Base-by-base conservation (phyloP, 1,140 invertebrate species). In the Zaprionus africanus region DNA sequence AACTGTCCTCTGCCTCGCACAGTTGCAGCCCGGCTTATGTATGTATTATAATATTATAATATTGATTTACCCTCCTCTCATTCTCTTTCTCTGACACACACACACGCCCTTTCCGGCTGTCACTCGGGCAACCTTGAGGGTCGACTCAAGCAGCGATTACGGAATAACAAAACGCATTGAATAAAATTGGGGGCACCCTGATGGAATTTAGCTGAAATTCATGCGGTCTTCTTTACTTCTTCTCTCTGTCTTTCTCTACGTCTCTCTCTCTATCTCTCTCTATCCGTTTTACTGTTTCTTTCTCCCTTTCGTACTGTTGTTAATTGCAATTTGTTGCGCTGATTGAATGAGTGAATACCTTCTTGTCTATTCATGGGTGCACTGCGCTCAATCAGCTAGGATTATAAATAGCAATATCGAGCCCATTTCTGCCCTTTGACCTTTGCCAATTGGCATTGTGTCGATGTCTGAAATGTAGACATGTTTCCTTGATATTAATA, bases 11-110 rank as follows among this genome's bases (percentile, higher is more conserved):
- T 17, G n/a, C 41, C 41, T 9, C 3, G 58, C 58, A 49, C 65
- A 49, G 7, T 66, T 31, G 24, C 53, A 26, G 28, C 36, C 70
- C 34, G 31, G 31, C 46, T 57, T 28, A 54, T 53, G 34, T 28
- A 38, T 36, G 34, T 57, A 49, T 65, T 65, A 70, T 63, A 56
- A 62, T 64, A 65, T 58, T 58, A 71, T 72, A 58, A 72, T 65
- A 72, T 65, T 72, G 69, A 58, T 70, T 70, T 22, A 46, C 24
- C 13, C 15, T n/a, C 46, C 5, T 24, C 63, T 13, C 31, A 4
- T 26, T n/a, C 26, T 34, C 41, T 41, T 22, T 34, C 17, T 19
- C n/a, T 46, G 5, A n/a, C 6, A 6, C n/a, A 17, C 41, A 17
- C 41, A n/a, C 15, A n/a, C 13, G 38, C 7, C 41, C 41, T 46